Base-by-base conservation (phyloP, 2,888 invertebrate genomes). In the Eupithecia subumbrata region DNA sequence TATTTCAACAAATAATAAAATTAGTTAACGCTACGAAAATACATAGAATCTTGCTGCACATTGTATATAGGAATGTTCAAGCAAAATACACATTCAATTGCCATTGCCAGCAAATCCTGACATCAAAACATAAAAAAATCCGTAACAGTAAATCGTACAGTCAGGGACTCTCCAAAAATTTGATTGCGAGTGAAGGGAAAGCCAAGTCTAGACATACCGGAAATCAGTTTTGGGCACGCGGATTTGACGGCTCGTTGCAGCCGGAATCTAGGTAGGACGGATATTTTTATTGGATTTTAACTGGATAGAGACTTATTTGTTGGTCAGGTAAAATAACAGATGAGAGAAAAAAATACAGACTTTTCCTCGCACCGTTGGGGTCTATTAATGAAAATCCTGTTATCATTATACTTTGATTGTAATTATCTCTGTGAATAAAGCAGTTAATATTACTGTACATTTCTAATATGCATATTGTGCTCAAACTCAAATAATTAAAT, bases 121-220 rank as follows among this genome's bases (percentile, higher is more conserved):
- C 5, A 9, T 9, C 40, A 40, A 40, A 9, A 11, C 1, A 5
- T 9, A 45, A 45, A 45, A 45, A 45, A 45, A 45, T 2, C 11
- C 45, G 45, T 45, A 45, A 45, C 60, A 60, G 22, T 60, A 12
- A 60, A 25, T 5, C 16, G 16, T 68, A 73, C 70, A 73, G 72
- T 64, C 60, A 64, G 67, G 74, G 79, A 71, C 56, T 72, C 69
- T 1, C 52, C 70, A 78, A 75, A 84, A 86, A 86, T 81, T 82
- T 82, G 84, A 87, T 89, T 88, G 87, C 75, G 80, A 78, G 74
- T 81, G 76, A 82, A 82, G 87, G 91, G 89, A 88, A 88, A 87
- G 80, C 82, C 0, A 11, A 56, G 93, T 93, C 93, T 93, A 93
- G 93, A 93, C 93, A 85, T 85, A 80, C 88, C 87, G 92, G 92